Base-by-base conservation (phyloP, 2,888 invertebrate species). In the Pegoplata infirma region DNA sequence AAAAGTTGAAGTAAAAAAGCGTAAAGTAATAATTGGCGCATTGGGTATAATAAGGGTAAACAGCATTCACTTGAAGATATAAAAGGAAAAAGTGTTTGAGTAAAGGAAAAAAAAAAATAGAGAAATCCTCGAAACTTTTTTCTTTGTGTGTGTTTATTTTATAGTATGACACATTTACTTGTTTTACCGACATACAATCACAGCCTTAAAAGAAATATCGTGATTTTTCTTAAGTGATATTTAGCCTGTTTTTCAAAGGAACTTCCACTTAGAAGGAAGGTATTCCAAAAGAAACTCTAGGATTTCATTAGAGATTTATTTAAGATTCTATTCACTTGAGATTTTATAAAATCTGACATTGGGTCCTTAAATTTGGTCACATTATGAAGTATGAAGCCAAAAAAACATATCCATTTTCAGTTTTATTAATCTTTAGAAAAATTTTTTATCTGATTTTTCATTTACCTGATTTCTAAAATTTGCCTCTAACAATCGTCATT, bases 21-120 rank as follows among this genome's bases (percentile, higher is more conserved):
- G 36, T 56, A 53, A 64, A 68, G 73, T 64, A 58, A 58, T 74
- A 78, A 78, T 78, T 69, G 58, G 25, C 36, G 68, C 68, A 47
- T 10, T 73, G 77, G 73, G 68, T 53, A 40, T 51, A 69, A 58
- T 69, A 32, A 59, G 19, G 7, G 40, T 53, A 36, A 47, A 49
- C 16, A 25, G 47, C 16, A 44, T 64, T 58, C 10, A 21, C 28
- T 64, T 51, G 16, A 51, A 40, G 36, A n/a, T 36, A 3, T 23
- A 28, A 23, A 17, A 51, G 21, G 53, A 14, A 64, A 28, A 6
- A 59, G 56, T 23, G 47, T 16, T 21, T 32, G 25, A 16, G 19
- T 32, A 32, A 19, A 36, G 49, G 2, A n/a, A 32, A 17, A 55
- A 55, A 21, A 4, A 19, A n/a, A n/a, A n/a, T n/a, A n/a, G n/a